Evolutionary conservation across 2,113 vertebrate genomes (phyloP), one percentile per base, ranked within the genome.

Genomic region (Gopherus evgoodei): DNA sequence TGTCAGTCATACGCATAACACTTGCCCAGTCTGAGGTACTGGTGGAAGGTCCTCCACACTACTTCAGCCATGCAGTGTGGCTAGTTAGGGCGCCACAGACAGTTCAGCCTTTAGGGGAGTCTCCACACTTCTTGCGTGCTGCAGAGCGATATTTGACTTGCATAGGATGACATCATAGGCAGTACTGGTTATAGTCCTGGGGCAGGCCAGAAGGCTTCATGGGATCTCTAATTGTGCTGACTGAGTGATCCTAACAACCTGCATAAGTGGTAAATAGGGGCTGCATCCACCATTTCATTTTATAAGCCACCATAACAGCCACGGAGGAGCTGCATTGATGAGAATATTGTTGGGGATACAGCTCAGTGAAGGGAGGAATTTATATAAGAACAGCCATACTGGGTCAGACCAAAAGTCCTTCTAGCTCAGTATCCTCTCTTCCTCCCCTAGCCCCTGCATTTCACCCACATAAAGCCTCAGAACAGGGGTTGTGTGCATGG

Each of bases 91-190:
- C 27, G 80, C 9, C 31, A 93, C 76, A 91, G 31, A 5, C 49
- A 25, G 0, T 65, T 14, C 1, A 3, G 9, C 56, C 72, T 35
- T 62, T 52, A 93, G 54, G 0, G 1, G 1, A 5, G 11, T 81
- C 92, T 47, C 81, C 35, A 11, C 27, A 50, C 17, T 4, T 38
- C 53, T 3, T 0, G 1, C 12, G 85, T 0, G 1, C 57, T 65
- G 47, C 54, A 69, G 57, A n/a, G 27, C 21, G 42, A 3, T 29
- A 38, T 3, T 17, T n/a, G 44, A 59, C 47, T 69, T 44, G 75
- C 38, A 10, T 0, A 2, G 54, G 42, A 47, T 80, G 59, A 44
- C 85, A 59, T 75, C 27, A 59, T 3, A 1, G n/a, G 5, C 54
- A 59, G 7, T 27, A 24, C 49, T 1, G 3, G 21, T 52, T 54